Base-by-base conservation (phyloP, 2,888 invertebrate genomes). In the Dryococelus australis region DNA sequence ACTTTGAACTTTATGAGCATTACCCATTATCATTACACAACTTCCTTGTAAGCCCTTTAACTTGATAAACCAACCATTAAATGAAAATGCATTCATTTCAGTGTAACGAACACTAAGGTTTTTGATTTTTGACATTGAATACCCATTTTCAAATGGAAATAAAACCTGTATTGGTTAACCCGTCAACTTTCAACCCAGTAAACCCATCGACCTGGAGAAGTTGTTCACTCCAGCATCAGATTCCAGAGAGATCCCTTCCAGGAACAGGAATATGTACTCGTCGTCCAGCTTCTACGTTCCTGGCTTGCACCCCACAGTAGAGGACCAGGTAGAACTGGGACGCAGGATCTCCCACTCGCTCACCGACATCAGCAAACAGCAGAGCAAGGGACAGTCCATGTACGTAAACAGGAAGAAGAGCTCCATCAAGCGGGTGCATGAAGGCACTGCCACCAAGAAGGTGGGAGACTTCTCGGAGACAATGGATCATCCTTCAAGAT, bases 301-400 rank as follows among this genome's bases (percentile, higher is more conserved):
- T 43, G 95, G 96, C 16, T 94, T 96, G 84, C 99, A 98, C 92
- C 99, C 99, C 5, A 99, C 99, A 0, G 97, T 99, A 90, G 98
- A 98, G 92, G 98, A 99, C 92, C 99, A 99, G 93, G 98, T 99
- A 92, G 97, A 98, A 92, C 94, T 99, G 91, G 99, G 98, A 85
- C 95, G 97, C 89, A 94, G 96, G 92, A 99, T 99, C 92, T 98
- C 98, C 89, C 96, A 96, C 93, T 98, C 98, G 78, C 93, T 99
- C 91, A 97, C 97, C 90, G 98, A 98, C 92, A 96, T 97, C 91
- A 97, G 96, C 93, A 99, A 99, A 93, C 96, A 97, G 92, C 96
- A 96, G 93, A 98, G 98, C 92, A 96, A 97, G 91, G 99, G 99
- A 24, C 98, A 99, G 93, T 96, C 97, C 91, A 99, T 99, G 99